Base-by-base conservation (phyloP, 2,113 vertebrate genomes). In the Eubucco bourcierii region DNA sequence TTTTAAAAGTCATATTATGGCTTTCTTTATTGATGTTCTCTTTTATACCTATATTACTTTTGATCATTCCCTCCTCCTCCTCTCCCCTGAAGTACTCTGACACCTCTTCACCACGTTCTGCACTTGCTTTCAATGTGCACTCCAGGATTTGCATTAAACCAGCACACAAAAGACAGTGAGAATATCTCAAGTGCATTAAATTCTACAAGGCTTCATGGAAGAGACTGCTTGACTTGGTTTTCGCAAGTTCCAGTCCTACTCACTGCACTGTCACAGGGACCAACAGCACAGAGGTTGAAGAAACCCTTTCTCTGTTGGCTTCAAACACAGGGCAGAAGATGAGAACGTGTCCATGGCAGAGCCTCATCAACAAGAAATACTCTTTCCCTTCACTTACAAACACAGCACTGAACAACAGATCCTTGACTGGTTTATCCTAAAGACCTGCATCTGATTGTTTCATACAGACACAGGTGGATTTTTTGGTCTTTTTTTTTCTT, bases 1-100 rank as follows among this genome's bases (percentile, higher is more conserved):
- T 64, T 85, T 94, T 83, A 19, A 9, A 93, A 76, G 70, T 91
- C 8, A 0, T 84, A 65, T 90, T 91, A 95, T 13, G n/a, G 53
- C 66, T 94, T 86, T 3, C 53, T 95, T 88, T 77, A 88, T 52
- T 67, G 74, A 79, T 73, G 59, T 55, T 76, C 86, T 29, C 63
- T 92, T 96, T 94, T 76, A 87, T 28, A 84, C 9, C 52, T 63
- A 67, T 56, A 17, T 3, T 91, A 90, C 61, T 79, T 79, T 84
- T 0, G 0, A 73, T 87, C 82, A 24, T 75, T 86, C 39, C 58
- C 52, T 60, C 68, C 67, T 61, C 68, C 67, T 77, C 47, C 37
- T 90, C 74, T 47, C 20, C 47, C 19, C 6, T 5, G 0, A 78
- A 78, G 64, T 33, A 47, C 15, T 85, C 46, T 29, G 52, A 76